phyloP scores from a whole-genome alignment of 2,888 invertebrate genomes.

The Homarus gammarus region DNA sequence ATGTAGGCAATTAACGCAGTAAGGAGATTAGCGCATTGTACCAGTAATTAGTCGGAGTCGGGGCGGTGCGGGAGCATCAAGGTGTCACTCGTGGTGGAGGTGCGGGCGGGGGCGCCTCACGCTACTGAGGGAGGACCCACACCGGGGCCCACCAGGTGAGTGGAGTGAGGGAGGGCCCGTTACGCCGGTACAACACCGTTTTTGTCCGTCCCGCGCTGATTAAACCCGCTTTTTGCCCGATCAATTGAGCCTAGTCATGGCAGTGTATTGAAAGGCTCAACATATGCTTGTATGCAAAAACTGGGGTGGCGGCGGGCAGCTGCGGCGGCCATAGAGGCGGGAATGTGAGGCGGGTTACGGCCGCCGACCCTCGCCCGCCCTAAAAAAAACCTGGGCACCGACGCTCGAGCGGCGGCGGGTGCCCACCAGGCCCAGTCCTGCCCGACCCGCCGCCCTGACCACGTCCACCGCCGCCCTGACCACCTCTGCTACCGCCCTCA shows the following conservation, averaged over 20 bases:
- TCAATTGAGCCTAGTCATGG: slow-evolving; percentile 67
- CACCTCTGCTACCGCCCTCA: background rate
- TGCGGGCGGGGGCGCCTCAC: slow-evolving; percentile 34
- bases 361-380: slow-evolving; percentile 10
- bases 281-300: slow-evolving; percentile 67
- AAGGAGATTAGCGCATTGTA: slow-evolving; percentile 70
- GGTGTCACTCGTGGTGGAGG: slow-evolving; percentile 44
- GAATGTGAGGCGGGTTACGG: slow-evolving; percentile 44
- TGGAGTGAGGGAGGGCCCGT: slow-evolving; percentile 8
- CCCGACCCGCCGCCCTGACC: slow-evolving; percentile 57
- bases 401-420: slow-evolving; percentile 2
- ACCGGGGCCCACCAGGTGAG: slow-evolving; percentile 16
- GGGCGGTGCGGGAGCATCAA: slow-evolving; percentile 47
- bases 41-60: slow-evolving; percentile 65
- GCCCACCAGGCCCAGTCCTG: slow-evolving; percentile 43
- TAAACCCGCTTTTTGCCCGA: slow-evolving; percentile 56
- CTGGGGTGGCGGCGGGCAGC: slow-evolving; percentile 35
- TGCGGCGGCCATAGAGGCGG: slow-evolving; percentile 47
- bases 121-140: slow-evolving; percentile 40
- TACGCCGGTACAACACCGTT: slow-evolving; percentile 14
- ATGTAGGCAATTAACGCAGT: slow-evolving; percentile 71
- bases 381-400: slow-evolving; percentile 39
- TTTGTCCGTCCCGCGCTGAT: slow-evolving; percentile 33
- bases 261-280: slow-evolving; percentile 60
- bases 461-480: slow-evolving; percentile 16